Conservation (phyloP, 2,797 vertebrate species). For the Rhinella marina region DNA sequence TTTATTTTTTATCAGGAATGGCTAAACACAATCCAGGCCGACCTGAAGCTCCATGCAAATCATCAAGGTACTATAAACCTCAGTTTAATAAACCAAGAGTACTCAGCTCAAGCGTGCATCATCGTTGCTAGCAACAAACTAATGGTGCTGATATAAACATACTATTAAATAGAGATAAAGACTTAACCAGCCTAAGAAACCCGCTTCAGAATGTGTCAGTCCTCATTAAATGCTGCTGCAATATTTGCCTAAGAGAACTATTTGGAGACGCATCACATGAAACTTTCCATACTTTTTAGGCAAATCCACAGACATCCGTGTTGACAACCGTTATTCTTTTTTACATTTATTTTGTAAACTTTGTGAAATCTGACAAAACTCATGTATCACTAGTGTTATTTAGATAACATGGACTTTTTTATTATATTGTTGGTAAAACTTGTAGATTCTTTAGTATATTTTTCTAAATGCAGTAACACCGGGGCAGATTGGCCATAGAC, state of each 20-base stretch:
- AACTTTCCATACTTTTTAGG: conserved; percentile 1
- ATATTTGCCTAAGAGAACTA: conserved; percentile 34
- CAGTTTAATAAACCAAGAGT: conserved; percentile 6
- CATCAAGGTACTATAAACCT: conserved; percentile 36
- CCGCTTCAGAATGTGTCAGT: conserved; percentile 18
- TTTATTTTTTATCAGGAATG: not conserved
- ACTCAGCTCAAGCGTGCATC: conserved; percentile 18
- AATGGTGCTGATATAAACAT: conserved; percentile 51
- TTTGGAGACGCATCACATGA: not conserved
- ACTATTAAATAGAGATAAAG: conserved; percentile 51
- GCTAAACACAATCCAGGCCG: not conserved
- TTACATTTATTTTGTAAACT: not conserved
- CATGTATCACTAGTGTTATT: not conserved
- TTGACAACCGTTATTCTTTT: not conserved
- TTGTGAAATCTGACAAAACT: not conserved
- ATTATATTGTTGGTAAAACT: not conserved
- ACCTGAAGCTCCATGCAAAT: not conserved
- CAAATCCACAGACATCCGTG: conserved; percentile 3
- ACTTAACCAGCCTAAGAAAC: conserved; percentile 7
- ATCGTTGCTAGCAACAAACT: conserved; percentile 28
- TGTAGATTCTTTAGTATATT: not conserved
- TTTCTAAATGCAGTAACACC: not conserved
- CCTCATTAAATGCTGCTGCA: conserved; percentile 26
- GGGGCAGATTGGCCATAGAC: too few relatives aligned
- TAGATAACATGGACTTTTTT: not conserved